Conservation (phyloP, 2,113 vertebrate genomes). For the Cettia cetti region DNA sequence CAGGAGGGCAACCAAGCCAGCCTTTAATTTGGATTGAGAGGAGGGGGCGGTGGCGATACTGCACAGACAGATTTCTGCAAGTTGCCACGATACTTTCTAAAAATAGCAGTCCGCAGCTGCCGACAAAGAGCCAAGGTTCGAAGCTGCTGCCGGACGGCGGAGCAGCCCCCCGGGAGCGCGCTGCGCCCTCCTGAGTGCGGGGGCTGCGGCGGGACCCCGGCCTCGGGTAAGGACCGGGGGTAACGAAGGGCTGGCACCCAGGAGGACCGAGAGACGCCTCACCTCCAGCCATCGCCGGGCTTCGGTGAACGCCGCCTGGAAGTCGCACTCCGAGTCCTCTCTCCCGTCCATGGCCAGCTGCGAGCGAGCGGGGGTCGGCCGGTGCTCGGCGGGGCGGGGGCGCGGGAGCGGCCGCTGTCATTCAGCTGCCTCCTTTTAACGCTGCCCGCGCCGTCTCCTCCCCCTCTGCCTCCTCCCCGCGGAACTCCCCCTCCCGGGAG, state of each 20-base stretch:
- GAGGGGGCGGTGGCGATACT: not conserved
- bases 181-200: not conserved
- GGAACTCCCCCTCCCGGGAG: not conserved
- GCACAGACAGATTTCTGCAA: not conserved
- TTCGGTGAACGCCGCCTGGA: conserved; percentile 79
- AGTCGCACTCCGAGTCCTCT: conserved; percentile 74
- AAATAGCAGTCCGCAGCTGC: not conserved
- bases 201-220: not conserved
- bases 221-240: too few species aligned
- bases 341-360: conserved; percentile 76
- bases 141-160: not conserved
- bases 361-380: not conserved
- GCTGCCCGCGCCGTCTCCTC: not conserved
- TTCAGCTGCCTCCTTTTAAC: conserved; percentile 41
- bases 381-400: not conserved
- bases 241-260: not conserved
- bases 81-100: not conserved
- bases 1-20: not conserved
- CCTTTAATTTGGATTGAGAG: not conserved
- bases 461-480: not conserved
- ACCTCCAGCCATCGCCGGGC: conserved; percentile 91
- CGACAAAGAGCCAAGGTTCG: not conserved
- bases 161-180: not conserved
- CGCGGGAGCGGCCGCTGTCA: not conserved
- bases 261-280: conserved; percentile 21